Conservation (phyloP, 2,113 vertebrate species). For the Galemys pyrenaicus region DNA sequence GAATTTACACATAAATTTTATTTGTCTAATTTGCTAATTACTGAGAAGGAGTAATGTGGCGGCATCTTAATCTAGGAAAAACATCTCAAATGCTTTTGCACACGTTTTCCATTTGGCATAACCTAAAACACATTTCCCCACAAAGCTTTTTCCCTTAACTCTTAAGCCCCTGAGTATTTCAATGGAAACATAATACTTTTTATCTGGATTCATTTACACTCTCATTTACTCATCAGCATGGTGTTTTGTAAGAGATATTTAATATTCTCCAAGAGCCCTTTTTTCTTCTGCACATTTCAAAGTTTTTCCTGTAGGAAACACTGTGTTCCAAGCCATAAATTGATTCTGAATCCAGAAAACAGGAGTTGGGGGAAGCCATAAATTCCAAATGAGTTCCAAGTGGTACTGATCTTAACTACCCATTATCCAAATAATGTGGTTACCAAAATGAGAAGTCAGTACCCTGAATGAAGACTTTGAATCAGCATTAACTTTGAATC, state of each 20-base stretch:
- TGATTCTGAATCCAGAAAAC: slow-evolving; percentile 72
- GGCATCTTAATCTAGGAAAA: slow-evolving; percentile 65
- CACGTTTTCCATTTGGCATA: slow-evolving; percentile 74
- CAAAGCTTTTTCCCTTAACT: slow-evolving; percentile 66
- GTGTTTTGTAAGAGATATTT: slow-evolving; percentile 78
- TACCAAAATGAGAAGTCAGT: neutral
- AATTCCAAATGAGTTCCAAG: slow-evolving; percentile 70
- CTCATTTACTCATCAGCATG: slow-evolving; percentile 73
- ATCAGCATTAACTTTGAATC: neutral
- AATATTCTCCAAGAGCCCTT: slow-evolving; percentile 76
- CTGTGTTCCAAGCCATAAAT: slow-evolving; percentile 73
- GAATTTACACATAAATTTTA: slow-evolving; percentile 72
- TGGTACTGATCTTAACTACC: slow-evolving; percentile 51
- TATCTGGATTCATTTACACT: slow-evolving; percentile 77
- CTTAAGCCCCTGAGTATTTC: slow-evolving; percentile 68
- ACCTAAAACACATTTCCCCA: slow-evolving; percentile 71
- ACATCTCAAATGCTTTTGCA: slow-evolving; percentile 64
- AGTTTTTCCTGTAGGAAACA: slow-evolving; percentile 78
- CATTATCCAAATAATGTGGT: neutral
- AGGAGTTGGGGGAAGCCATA: slow-evolving; percentile 68
- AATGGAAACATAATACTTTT: slow-evolving; percentile 72
- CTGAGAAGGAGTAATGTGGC: slow-evolving; percentile 59
- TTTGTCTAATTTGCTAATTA: slow-evolving; percentile 75
- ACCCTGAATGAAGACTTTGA: neutral
- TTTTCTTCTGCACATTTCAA: slow-evolving; percentile 71